phyloP scores from a whole-genome alignment of 1,140 invertebrate species.

The Drosophila watanabei region DNA sequence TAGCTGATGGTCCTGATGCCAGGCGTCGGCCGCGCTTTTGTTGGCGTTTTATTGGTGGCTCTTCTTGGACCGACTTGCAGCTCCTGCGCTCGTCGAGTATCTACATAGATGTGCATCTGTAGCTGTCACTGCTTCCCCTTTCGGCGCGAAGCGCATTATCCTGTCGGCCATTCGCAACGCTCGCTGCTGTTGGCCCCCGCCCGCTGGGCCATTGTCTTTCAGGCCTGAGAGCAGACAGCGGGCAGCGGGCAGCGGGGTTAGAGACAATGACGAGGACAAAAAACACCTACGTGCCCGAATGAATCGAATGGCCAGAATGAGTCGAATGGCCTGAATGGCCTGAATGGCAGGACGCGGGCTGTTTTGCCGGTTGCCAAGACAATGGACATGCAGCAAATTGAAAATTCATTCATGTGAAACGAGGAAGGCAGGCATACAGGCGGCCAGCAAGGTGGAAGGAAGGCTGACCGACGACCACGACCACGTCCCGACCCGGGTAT shows the following conservation, averaged over 20 bases:
- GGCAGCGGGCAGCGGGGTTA: conserved; percentile 39
- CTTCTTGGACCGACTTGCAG: conserved; percentile 6
- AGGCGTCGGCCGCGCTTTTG: conserved; percentile 35
- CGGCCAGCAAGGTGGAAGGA: conserved; percentile 48
- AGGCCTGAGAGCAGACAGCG: conserved; percentile 47
- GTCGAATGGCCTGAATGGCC: conserved; percentile 39
- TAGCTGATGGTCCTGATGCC: conserved; percentile 21
- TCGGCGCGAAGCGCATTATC: conserved; percentile 51
- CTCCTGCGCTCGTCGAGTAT: background rate
- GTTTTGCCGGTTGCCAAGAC: conserved; percentile 75
- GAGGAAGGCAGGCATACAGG: conserved; percentile 47
- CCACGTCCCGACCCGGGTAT: conserved; percentile 36
- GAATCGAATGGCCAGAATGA: conserved; percentile 43
- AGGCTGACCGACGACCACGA: conserved; percentile 29
- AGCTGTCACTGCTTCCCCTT: conserved; percentile 13
- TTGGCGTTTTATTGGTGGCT: conserved; percentile 59
- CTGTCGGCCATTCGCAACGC: conserved; percentile 59
- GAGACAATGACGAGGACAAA: conserved; percentile 75
- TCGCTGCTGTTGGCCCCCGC: conserved; percentile 48
- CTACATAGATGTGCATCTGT: conserved; percentile 18
- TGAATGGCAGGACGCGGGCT: conserved; percentile 78
- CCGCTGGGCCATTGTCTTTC: conserved; percentile 61
- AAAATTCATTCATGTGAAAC: conserved; percentile 84
- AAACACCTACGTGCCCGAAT: conserved; percentile 72
- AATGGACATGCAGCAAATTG: conserved; percentile 79